A percentile compares a stretch with the other conserved stretches of the same genome.
Conservation (phyloP, 1,140 invertebrate genomes). For the Leptinotarsa lineolata region DNA sequence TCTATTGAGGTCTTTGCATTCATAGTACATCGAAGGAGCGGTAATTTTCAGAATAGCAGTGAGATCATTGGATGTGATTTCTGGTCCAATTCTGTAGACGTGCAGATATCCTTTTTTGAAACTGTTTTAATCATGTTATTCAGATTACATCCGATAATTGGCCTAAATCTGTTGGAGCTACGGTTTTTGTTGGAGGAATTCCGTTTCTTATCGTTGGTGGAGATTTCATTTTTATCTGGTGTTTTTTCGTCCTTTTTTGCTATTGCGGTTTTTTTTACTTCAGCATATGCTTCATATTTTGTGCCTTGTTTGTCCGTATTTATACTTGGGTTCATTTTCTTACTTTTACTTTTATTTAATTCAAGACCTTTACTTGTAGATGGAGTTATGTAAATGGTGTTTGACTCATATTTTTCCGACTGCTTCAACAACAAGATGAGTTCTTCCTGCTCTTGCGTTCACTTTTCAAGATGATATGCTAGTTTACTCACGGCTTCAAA, state of each 20-base stretch:
- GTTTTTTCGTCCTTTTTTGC: constrained; percentile 14
- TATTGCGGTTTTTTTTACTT: constrained; percentile 9
- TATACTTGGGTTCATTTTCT: constrained; percentile 8
- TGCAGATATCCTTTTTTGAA: constrained; percentile 14
- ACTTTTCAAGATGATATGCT: constrained; percentile 15
- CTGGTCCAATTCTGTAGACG: constrained; percentile 12
- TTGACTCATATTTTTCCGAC: constrained; percentile 6
- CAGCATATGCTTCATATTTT: constrained; percentile 12
- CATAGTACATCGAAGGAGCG: constrained; percentile 7
- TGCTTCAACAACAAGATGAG: too few relatives aligned
- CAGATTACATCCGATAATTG: constrained; percentile 8
- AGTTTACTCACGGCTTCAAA: constrained; percentile 13
- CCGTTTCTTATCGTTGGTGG: too few relatives aligned
- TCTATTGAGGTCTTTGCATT: constrained; percentile 8
- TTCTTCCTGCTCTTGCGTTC: constrained; percentile 13
- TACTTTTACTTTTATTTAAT: constrained; percentile 18
- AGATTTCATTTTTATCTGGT: too few relatives aligned
- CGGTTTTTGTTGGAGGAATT: too few relatives aligned
- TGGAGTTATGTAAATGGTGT: constrained; percentile 13
- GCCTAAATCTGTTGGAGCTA: background rate
- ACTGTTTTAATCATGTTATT: constrained; percentile 14
- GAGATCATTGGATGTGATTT: constrained; percentile 15
- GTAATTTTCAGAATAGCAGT: constrained; percentile 17
- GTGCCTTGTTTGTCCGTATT: constrained; percentile 4
- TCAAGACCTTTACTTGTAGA: constrained; percentile 12